Base-by-base conservation (phyloP, 2,888 invertebrate species). In the Smittia sp. region DNA sequence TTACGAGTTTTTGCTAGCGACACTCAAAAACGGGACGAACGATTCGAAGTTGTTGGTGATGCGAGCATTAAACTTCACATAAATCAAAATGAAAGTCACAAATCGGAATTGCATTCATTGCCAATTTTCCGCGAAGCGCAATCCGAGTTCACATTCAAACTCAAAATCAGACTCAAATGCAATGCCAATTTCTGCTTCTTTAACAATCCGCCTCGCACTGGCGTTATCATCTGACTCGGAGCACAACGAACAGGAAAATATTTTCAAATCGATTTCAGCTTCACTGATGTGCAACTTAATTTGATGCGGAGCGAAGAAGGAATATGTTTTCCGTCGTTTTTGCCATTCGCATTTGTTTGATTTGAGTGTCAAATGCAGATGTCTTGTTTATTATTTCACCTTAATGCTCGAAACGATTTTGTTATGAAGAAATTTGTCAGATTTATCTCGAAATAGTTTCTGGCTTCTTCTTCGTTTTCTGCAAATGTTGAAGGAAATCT, bases 211-310 rank as follows among this genome's bases (percentile, higher is more conserved):
- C 46, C 46, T n/a, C 46, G 2, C 46, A 46, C n/a, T 22, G 22
- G 22, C 58, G 13, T 22, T 58, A 58, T 58, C 58, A 58, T 22
- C n/a, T 58, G 58, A 18, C 46, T 3, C 46, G 4, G n/a, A 46
- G 46, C 46, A n/a, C 18, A 58, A 22, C 2, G 46, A 15, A 58
- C 58, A 18, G 20, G 46, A 15, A 46, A 58, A 22, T n/a, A 9
- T 58, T 58, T 58, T 18, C 20, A 58, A 22, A 58, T 58, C 58
- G 58, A 58, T 58, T 22, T 58, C 46, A 32, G 39, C 15, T 13
- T 46, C 46, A 3, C 9, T 22, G 58, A 58, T 58, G 13, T 58
- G 58, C 58, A 58, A 58, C 58, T 58, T 58, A 13, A 58, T 58
- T 18, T 58, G 58, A 58, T 58, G 20, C 18, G 46, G 22, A 3